Base-by-base conservation (phyloP, 2,888 invertebrate species). In the Dicranocentrus wangi region DNA sequence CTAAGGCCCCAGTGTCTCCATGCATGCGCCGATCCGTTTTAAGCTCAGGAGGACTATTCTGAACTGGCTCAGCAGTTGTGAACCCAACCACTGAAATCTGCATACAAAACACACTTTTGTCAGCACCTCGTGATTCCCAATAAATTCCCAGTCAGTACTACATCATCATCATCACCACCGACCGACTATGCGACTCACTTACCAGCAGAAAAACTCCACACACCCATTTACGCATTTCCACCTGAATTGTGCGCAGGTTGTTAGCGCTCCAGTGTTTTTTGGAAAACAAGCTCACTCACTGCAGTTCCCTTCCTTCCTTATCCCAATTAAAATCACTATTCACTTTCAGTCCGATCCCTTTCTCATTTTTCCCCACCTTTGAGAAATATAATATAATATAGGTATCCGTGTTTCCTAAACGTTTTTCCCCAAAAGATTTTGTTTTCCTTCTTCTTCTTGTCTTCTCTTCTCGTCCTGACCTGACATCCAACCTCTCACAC, bases 31-130 rank as follows among this genome's bases (percentile, higher is more conserved):
- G 19, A 32, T 8, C 10, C 66, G 47, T 39, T 42, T 53, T 58
- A 28, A 25, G 51, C 42, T 39, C 69, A 2, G 7, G 19, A 32
- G 23, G 51, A 65, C 27, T 63, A 25, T 79, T 76, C 66, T 61
- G 25, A 55, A 65, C 75, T 76, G 80, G 8, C 55, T 82, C 82
- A 51, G 81, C 81, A 55, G 76, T 81, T 84, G 82, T 58, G 58
- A 32, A 32, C 10, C 81, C 82, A 84, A 84, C 78, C 58, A 68
- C 71, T 47, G 82, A 81, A 75, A 84, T 78, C 84, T 84, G 32
- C 15, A 63, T 21, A 60, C 19, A 51, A 53, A 65, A 27, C 5
- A 55, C 15, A 23, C 5, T 8, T 21, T 23, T 8, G 23, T 55
- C 25, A 51, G 10, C 68, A 51, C 17, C 43, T 3, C 47, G 2